Base-by-base conservation (phyloP, 2,797 vertebrate species). In the Acestrorhynchus altus region DNA sequence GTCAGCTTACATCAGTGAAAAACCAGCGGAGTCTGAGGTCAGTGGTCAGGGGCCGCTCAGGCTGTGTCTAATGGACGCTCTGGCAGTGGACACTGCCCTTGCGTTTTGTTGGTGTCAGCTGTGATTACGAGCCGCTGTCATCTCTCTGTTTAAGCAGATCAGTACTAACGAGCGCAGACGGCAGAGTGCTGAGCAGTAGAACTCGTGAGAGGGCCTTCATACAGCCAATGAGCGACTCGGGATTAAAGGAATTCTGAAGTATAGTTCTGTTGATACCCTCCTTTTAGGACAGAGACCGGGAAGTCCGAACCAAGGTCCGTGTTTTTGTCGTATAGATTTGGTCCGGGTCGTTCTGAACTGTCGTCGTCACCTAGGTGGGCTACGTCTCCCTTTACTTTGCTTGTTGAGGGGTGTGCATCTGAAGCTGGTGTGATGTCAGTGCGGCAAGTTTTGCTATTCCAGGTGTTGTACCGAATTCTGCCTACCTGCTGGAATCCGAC, bases 141-240 rank as follows among this genome's bases (percentile, higher is more conserved):
- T 56, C 52, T 60, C 26, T 59, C 56, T 60, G 15, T 60, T 31
- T 60, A 60, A 60, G 57, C 16, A 35, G 28, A 15, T 35, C 28
- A 60, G 15, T 31, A 26, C 22, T 56, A 56, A 56, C 13, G 20
- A 56, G 22, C 28, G 28, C 15, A 59, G 11, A 11, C 22, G 28
- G 26, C 26, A 26, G 12, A 59, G 11, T 59, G 56, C 12, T 26
- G 56, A 59, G 24, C 22, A 59, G 56, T 26, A 60, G 13, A 18
- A 13, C 7, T 26, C 13, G 22, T 11, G 52, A 56, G 20, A 24
- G 22, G 52, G 20, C 20, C 1, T 8, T 47, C n/a, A 20, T n/a
- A 24, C 31, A 35, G 20, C n/a, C n/a, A n/a, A n/a, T n/a, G n/a
- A n/a, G n/a, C n/a, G 20, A n/a, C 1, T 52, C 20, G 1, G 8